phyloP scores from a whole-genome alignment of 2,888 invertebrate species.

The Dasysyrphus albostriatus region DNA sequence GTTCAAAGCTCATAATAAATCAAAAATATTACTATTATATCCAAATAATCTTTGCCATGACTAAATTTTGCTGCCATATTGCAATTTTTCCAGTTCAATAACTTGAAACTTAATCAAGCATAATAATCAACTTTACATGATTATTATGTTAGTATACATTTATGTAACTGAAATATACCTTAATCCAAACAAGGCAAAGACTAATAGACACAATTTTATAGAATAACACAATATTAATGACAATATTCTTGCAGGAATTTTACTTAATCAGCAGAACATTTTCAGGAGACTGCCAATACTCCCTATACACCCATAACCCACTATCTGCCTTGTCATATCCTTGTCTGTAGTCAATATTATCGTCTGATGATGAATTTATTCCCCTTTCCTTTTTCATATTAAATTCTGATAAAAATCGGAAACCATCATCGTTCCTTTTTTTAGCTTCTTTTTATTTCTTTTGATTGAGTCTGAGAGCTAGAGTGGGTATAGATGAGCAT shows the following conservation, averaged over 20 bases:
- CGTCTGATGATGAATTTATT: background rate
- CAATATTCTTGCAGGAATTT: conserved; percentile 20
- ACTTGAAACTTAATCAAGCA: conserved; percentile 14
- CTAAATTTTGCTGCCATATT: background rate
- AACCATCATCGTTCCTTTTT: conserved; percentile 20
- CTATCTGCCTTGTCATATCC: background rate
- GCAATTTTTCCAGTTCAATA: conserved; percentile 25
- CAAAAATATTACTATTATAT: background rate
- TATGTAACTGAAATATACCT: too few relatives aligned
- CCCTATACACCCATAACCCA: background rate
- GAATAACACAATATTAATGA: conserved; percentile 43
- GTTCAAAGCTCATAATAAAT: background rate
- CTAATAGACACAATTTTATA: conserved; percentile 31
- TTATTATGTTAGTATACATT: too few relatives aligned
- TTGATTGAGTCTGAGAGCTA: conserved; percentile 7
- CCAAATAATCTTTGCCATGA: background rate
- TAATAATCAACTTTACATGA: conserved; percentile 22
- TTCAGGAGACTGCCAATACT: background rate
- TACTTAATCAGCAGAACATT: conserved; percentile 39
- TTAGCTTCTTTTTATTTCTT: background rate
- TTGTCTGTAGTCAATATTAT: background rate
- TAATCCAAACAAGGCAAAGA: conserved; percentile 18
- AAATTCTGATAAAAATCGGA: conserved; percentile 34
- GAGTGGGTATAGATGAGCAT: background rate
- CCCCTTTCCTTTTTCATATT: background rate